Base-by-base conservation (phyloP, 2,888 invertebrate species). In the Thecophora atra region DNA sequence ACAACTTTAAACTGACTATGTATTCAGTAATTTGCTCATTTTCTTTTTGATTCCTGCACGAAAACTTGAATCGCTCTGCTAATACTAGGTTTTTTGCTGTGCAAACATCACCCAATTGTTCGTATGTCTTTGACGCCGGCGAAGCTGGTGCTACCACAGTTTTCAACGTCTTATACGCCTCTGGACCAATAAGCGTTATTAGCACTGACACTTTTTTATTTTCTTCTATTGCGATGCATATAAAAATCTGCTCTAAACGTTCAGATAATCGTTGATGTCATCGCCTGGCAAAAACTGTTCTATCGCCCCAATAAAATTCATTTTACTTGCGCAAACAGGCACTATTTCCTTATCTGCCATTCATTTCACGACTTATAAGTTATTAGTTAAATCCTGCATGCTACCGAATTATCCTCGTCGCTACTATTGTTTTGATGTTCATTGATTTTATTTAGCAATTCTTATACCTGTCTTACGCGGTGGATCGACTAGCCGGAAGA, bases 11-110 rank as follows among this genome's bases (percentile, higher is more conserved):
- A 30, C 30, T 30, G 30, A 65, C 64, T 24, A 71, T 64, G 28
- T 47, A 66, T 2, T 72, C 67, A 26, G 52, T 67, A 15, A n/a
- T n/a, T n/a, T n/a, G n/a, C n/a, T 6, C 58, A 47, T 2, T 17
- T 37, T 21, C 44, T 64, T 65, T 72, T 47, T 4, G 47, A n/a
- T 47, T 47, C 47, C 47, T 47, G 17, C 17, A 47, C 17, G 13
- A 72, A 28, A 67, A 72, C 30, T 67, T 52, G 13, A 56, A 72
- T 54, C 66, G 64, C 21, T 70, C 70, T 26, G 72, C 65, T 24
- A 72, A 62, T 64, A 70, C 30, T 30, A 30, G 30, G 4, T 30
- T 30, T 30, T 30, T 30, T 30, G 30, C 30, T 30, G 4, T 8
- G 30, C 8, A 30, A 4, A n/a, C n/a, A n/a, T n/a, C n/a, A n/a